Evolutionary conservation across 2,113 vertebrate species (phyloP).

Genomic region (Rhinopomastus cyanomelas): DNA sequence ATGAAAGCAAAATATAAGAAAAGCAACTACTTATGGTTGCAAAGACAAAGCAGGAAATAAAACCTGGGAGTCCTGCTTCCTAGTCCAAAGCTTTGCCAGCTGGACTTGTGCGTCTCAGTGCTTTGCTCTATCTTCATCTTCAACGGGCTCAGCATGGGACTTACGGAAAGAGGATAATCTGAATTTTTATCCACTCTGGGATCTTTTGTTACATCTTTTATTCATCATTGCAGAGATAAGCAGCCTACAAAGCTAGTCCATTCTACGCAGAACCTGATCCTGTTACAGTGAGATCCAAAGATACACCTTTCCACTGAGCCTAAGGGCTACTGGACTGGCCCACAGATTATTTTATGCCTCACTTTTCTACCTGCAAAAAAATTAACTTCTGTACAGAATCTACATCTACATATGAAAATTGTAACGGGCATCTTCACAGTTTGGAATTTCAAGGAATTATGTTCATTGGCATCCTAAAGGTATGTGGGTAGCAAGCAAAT

Average conservation of each 20-base stretch:
- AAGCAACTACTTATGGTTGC: background rate
- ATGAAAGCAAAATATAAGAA: background rate
- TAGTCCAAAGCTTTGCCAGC: background rate
- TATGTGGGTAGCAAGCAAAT: background rate
- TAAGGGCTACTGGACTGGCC: background rate
- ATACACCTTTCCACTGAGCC: background rate
- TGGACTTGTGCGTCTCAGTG: background rate
- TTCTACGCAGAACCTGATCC: background rate
- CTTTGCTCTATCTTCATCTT: background rate
- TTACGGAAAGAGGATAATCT: background rate
- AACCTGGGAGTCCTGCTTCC: background rate
- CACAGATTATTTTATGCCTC: background rate
- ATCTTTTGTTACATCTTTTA: constrained; percentile 3
- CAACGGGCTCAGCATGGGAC: background rate
- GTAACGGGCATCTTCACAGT: background rate
- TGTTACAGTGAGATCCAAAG: background rate
- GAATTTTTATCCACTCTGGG: constrained; percentile 6
- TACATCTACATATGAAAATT: background rate
- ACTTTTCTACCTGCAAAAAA: background rate
- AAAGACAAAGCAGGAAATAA: background rate
- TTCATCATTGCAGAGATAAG: background rate
- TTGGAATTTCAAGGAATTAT: background rate
- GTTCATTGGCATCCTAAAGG: background rate
- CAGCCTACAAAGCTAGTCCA: background rate
- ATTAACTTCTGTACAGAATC: background rate